Evolutionary conservation across 2,888 invertebrate species (phyloP).

Genomic region (Drosophila bunnanda): DNA sequence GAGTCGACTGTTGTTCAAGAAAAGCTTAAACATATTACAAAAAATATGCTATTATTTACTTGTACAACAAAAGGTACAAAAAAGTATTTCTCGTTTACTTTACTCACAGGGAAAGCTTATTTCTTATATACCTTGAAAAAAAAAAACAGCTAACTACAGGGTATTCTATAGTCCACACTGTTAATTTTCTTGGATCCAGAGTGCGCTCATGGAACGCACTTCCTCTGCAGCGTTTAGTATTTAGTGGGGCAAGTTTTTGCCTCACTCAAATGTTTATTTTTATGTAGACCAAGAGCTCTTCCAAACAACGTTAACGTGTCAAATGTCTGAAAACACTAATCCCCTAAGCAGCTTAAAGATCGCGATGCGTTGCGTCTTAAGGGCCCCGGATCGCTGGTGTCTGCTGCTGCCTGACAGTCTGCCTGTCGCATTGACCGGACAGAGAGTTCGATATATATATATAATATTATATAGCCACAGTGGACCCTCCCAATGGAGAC

Average conservation of each 20-base stretch:
- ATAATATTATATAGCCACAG: conserved; percentile 3
- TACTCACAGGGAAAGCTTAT: neutral
- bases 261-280: conserved; percentile 54
- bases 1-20: neutral
- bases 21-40: neutral
- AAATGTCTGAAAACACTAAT: conserved; percentile 83
- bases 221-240: conserved; percentile 67
- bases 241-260: conserved; percentile 62
- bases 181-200: neutral
- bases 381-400: conserved; percentile 33
- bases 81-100: accelerated
- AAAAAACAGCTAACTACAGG: neutral
- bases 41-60: too few relatives aligned
- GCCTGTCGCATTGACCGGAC: conserved; percentile 58
- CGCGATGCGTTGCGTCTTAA: conserved; percentile 74
- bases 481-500: neutral
- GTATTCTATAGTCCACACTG: neutral
- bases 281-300: conserved; percentile 47
- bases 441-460: conserved; percentile 19
- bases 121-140: neutral
- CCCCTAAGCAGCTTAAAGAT: conserved; percentile 84
- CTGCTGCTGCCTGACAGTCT: conserved; percentile 62
- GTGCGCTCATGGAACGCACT: conserved; percentile 50
- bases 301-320: conserved; percentile 79
- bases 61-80: neutral